Base-by-base conservation (phyloP, 2,797 vertebrate species). In the Cossypha polioptera region DNA sequence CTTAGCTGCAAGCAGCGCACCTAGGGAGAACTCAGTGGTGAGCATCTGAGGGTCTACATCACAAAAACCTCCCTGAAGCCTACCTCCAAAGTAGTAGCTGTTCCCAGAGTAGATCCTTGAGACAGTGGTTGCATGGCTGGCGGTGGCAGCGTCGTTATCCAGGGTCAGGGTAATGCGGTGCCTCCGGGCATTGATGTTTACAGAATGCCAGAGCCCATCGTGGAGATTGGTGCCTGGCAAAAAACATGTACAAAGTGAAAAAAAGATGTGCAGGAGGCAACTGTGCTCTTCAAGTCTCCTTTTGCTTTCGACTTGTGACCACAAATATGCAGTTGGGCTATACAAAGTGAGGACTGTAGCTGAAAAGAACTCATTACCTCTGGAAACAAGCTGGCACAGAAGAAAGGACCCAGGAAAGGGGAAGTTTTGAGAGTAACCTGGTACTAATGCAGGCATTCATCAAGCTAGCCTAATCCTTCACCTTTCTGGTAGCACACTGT, bases 191-290 rank as follows among this genome's bases (percentile, higher is more conserved):
- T 97, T 98, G 83, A 99, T 97, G 82, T 97, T 98, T 80, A 99
- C 98, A 0, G 98, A 98, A 96, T 99, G 99, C 99, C 99, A 99
- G 78, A 99, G 97, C 18, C 99, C 99, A 7, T 99, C 99, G 3
- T 98, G 98, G 87, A 99, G 98, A 80, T 87, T 96, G 82, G 97
- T 98, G 82, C 99, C 99, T 99, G 89, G 43, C 31, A 83, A 75
- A 94, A 94, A 92, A 86, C 10, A 93, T 68, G 88, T 14, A 76
- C 9, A 7, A 35, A 68, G 36, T 79, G 45, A 93, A 78, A 81
- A 83, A 80, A 59, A 53, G 14, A 24, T 3, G 1, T 24, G 11
- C 26, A 47, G 35, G 43, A 65, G 22, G 22, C 28, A 33, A 68
- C 3, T 11, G 13, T 11, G 6, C 10, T 82, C 62, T 66, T 85